Base-by-base conservation (phyloP, 2,113 vertebrate species). In the Collichthys lucidus region DNA sequence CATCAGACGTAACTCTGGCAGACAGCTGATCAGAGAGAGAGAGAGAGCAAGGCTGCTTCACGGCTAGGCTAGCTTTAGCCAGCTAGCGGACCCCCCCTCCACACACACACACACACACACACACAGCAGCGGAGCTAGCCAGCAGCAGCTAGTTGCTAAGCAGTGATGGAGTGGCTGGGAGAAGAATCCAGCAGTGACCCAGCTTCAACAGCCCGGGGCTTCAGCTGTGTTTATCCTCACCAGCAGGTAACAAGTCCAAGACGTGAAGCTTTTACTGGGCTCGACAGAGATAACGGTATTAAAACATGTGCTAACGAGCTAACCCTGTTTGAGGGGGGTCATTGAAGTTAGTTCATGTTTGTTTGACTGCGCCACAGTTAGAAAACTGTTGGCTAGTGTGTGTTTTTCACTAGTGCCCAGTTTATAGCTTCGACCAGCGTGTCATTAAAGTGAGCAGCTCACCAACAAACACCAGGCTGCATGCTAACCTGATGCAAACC, bases 161-260 rank as follows among this genome's bases (percentile, higher is more conserved):
- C 70, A 75, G 83, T 17, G 72, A 95, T 95, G 95, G 94, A 95
- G 89, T 94, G 94, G 94, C 79, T 87, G 67, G 83, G 91, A 12
- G 75, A 89, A 56, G 90, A 93, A 26, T 72, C 79, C 2, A 55
- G 20, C 79, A n/a, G 65, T 17, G 76, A 74, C 17, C 49, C 77
- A 1, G 64, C 67, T 66, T 61, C 67, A 22, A 8, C 67, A 42
- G 31, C 61, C 22, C 72, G 70, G 24, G 44, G 12, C 55, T 59
- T 66, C 35, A 29, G 60, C 0, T 72, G 26, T 31, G 42, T 22
- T 60, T 29, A 79, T 10, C 73, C 84, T 26, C 77, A 67, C 44
- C 85, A 74, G 15, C 88, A 93, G 91, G 92, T 94, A 91, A 75
- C 5, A 0, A 14, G 11, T 55, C 53, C 31, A 20, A n/a, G 8